Percentiles rank a stretch among this genome's conserved stretches.
These are phyloP conservation scores for Ciconia maguari DNA, from an alignment of 2,113 vertebrate species.

Conservation along the genomic window DNA sequence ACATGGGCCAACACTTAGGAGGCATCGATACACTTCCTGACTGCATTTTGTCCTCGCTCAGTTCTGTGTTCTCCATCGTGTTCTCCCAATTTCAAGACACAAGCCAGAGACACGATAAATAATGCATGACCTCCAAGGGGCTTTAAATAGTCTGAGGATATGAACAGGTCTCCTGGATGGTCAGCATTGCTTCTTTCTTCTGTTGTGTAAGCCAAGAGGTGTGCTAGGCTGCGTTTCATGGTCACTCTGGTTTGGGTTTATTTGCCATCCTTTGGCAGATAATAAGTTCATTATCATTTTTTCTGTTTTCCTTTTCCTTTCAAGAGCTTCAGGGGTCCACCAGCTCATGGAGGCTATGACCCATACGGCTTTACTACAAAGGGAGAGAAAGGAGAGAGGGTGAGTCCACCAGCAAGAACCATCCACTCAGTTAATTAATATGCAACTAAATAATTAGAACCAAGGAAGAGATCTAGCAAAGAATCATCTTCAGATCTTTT, in stretches of 20 bases:
- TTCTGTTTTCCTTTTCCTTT: neutral
- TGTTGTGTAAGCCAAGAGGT: neutral
- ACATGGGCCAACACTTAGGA: neutral
- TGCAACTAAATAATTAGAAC: neutral
- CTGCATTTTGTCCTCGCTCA: neutral
- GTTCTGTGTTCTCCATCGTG: neutral
- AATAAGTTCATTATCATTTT: neutral
- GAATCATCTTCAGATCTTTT: neutral
- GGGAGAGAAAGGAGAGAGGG: constrained; percentile 86
- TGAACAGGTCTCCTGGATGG: neutral
- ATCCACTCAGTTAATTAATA: neutral
- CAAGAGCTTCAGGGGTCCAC: constrained; percentile 62
- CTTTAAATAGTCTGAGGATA: neutral
- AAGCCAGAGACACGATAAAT: neutral
- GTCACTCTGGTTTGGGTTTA: neutral
- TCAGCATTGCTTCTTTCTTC: neutral
- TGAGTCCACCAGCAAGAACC: constrained; percentile 52
- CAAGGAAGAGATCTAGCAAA: neutral
- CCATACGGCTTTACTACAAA: constrained; percentile 75
- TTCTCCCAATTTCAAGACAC: neutral
- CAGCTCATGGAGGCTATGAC: constrained; percentile 63
- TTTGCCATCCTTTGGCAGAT: neutral
- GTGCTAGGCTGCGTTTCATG: neutral
- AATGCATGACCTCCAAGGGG: neutral
- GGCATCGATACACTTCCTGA: neutral